These are phyloP conservation scores for Sicus ferrugineus DNA, from an alignment of 2,888 invertebrate genomes.

Conservation along the genomic window DNA sequence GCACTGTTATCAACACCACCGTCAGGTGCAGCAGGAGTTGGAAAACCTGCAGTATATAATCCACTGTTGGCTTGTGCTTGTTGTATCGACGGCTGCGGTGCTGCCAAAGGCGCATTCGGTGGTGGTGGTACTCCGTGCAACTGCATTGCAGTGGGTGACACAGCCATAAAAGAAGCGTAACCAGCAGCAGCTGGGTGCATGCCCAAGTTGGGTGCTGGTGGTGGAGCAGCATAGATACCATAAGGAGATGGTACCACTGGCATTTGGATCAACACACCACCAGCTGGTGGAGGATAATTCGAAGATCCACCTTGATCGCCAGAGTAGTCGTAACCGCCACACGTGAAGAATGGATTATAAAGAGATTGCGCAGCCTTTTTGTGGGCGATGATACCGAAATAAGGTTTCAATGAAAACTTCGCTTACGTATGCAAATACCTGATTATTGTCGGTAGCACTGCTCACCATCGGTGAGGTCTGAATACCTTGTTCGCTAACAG, in stretches of 20 bases:
- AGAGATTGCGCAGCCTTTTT: conserved; percentile 33
- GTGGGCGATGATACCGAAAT: no score
- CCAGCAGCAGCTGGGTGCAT: conserved; percentile 40
- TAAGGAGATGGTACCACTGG: conserved; percentile 45
- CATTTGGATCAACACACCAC: conserved; percentile 46
- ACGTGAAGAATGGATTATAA: conserved; percentile 37
- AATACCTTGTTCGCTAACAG: conserved; percentile 38
- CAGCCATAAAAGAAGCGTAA: conserved; percentile 40
- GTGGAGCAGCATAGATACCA: conserved; percentile 47
- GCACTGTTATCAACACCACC: conserved; percentile 28
- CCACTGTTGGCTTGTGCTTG: conserved; percentile 14
- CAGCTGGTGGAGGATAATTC: conserved; percentile 28
- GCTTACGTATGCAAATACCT: no score
- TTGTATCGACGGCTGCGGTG: conserved; percentile 31
- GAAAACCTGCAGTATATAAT: conserved; percentile 16
- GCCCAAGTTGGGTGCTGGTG: conserved; percentile 39
- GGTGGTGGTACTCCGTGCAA: conserved; percentile 34
- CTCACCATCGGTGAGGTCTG: conserved; percentile 45
- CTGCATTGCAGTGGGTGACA: conserved; percentile 32
- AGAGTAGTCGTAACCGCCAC: conserved; percentile 40
- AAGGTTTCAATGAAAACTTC: no score
- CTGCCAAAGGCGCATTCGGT: conserved; percentile 20
- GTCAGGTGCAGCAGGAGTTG: conserved; percentile 3
- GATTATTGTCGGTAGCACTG: conserved; percentile 14
- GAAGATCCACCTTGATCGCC: conserved; percentile 30